Evolutionary conservation across 2,888 invertebrate genomes (phyloP), one percentile per base, ranked within the genome.

Genomic region (Chromoteleia sp.): DNA sequence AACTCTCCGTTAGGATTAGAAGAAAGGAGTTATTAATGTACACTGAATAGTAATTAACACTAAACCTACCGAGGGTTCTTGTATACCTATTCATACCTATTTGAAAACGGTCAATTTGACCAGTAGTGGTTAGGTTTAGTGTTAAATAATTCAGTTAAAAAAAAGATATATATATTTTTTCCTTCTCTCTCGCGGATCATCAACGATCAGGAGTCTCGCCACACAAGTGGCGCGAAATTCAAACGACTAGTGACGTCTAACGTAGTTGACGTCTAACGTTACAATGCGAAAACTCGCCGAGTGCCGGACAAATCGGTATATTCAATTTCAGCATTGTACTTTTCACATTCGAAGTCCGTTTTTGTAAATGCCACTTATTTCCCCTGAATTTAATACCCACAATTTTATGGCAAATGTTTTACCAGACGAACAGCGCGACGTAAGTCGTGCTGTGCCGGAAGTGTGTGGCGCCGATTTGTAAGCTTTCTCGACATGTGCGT

Each of bases 401-500:
- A 67, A 59, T 76, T 76, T 76, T 54, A 77, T 63, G 41, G 70
- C 54, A 58, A 70, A 70, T 61, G 70, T 77, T 54, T 63, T 25
- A 54, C 61, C 52, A 54, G 50, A 45, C 63, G 36, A 76, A 59
- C 45, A 70, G 29, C 68, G 33, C 58, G 48, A 3, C 36, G 48
- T 50, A 30, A 56, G 36, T 71, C 21, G 78, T 58, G 25, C 14
- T n/a, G 41, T 79, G 68, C 79, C 79, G 79, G 79, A 73, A 79
- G 61, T 67, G 65, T 43, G 74, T 52, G 67, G 12, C 29, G 73
- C 59, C 73, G 65, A 78, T 73, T 78, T 65, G 77, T 67, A 74
- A 79, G 48, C 73, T 73, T 79, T 73, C 79, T 50, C 67, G 48
- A 74, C 65, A 73, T 67, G 67, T 67, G 78, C 65, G 67, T 67